Percentiles rank a stretch among this genome's conserved stretches.
Conservation (phyloP, 2,888 invertebrate genomes). For the Ochropleura plecta region DNA sequence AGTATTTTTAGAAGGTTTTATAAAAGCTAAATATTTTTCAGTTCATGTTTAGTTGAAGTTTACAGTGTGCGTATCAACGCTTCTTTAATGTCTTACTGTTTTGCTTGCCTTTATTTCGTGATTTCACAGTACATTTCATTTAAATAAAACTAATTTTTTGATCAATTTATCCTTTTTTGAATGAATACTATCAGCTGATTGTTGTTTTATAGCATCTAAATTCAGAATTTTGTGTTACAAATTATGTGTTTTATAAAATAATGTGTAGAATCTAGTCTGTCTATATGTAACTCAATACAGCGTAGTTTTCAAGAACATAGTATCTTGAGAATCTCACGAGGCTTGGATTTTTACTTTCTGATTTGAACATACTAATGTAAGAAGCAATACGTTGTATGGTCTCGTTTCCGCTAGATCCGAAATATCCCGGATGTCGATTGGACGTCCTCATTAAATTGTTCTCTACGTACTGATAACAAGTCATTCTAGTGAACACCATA, state of each 20-base stretch:
- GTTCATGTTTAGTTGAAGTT: slow-evolving; percentile 13
- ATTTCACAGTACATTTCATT: slow-evolving; percentile 56
- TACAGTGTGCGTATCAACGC: slow-evolving; percentile 53
- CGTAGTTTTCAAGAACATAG: neutral
- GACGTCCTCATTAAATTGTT: neutral
- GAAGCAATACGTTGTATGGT: neutral
- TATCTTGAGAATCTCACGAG: neutral
- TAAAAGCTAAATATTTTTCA: neutral
- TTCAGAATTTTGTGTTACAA: neutral
- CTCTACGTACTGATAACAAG: neutral
- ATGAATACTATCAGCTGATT: neutral
- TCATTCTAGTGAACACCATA: neutral
- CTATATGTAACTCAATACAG: neutral
- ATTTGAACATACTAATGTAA: neutral
- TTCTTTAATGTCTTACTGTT: slow-evolving; percentile 56
- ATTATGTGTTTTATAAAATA: neutral
- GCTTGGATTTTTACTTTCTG: neutral
- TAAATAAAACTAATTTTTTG: slow-evolving; percentile 20
- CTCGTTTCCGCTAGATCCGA: too few species aligned
- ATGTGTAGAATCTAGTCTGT: slow-evolving; percentile 14
- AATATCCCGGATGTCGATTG: neutral
- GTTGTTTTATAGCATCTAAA: neutral
- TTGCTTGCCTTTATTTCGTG: slow-evolving; percentile 67
- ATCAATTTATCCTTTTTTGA: neutral
- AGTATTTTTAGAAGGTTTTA: too few species aligned